Evolutionary conservation across 2,113 vertebrate species (phyloP).

Genomic region (Myrmecophaga tridactyla): DNA sequence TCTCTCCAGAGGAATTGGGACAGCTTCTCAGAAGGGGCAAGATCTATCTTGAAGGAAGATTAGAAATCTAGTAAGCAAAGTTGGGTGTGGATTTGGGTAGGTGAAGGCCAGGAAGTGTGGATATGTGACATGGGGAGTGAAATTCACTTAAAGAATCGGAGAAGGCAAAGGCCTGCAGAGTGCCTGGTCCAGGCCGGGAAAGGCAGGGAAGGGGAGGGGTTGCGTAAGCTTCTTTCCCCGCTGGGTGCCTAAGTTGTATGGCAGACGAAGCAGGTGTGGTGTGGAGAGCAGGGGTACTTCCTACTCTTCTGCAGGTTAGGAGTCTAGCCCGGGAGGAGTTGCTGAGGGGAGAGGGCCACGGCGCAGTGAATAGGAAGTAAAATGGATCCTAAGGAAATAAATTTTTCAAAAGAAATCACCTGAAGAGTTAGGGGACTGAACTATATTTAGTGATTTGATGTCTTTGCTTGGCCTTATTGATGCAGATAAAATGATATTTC

Average conservation of each 20-base stretch:
- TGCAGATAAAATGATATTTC: constrained; percentile 17
- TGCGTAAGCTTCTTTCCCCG: not conserved
- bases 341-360: accelerated
- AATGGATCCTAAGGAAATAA: not conserved
- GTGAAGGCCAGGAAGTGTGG: not conserved
- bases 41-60: not conserved
- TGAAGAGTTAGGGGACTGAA: not conserved
- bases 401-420: constrained; percentile 15
- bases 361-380: not conserved
- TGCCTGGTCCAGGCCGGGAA: not conserved
- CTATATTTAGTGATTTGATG: not conserved
- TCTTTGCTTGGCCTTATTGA: constrained; percentile 5
- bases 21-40: not conserved
- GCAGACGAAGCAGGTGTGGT: not conserved
- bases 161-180: not conserved
- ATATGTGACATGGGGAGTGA: accelerated
- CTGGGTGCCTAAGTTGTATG: accelerated
- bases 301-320: not conserved
- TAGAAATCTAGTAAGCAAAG: not conserved
- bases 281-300: not conserved
- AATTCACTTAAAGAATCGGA: not conserved
- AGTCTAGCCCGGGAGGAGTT: not conserved
- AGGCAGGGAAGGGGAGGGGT: not conserved
- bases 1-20: not conserved
- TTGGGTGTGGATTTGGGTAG: not conserved